Conservation (phyloP, 2,888 invertebrate species). For the Tanypteryx hageni region DNA sequence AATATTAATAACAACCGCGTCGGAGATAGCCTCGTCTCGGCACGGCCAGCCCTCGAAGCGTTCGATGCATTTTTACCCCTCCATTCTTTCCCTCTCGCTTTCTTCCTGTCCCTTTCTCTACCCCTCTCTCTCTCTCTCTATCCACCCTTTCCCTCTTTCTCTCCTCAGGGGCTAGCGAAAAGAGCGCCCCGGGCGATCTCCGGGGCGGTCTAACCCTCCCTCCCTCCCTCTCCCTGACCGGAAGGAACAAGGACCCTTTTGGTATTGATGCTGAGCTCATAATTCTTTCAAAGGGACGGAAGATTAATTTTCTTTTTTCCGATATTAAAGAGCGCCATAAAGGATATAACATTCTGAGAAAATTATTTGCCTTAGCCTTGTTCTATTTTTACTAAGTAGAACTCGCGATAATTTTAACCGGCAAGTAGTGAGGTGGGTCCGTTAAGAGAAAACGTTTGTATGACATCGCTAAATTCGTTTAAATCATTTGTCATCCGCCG, state of each 20-base stretch:
- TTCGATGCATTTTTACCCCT: no score
- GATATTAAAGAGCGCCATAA: neutral
- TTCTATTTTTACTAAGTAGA: neutral
- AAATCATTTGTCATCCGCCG: no score
- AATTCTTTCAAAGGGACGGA: slow-evolving; percentile 32
- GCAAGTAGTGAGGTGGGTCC: no score
- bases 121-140: neutral
- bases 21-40: no score
- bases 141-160: neutral
- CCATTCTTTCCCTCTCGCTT: neutral
- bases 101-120: neutral
- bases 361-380: neutral
- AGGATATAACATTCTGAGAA: neutral
- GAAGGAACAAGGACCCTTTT: slow-evolving; percentile 16
- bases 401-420: no score
- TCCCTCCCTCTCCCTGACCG: neutral
- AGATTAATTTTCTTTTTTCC: slow-evolving; percentile 47
- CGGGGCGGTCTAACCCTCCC: neutral
- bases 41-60: no score
- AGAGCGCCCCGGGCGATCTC: slow-evolving; percentile 15
- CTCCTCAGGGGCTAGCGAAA: neutral
- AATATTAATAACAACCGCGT: no score
- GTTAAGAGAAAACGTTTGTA: no score
- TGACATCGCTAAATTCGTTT: no score
- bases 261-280: slow-evolving; percentile 18